Percentiles rank a stretch among this genome's conserved stretches.
phyloP scores from a whole-genome alignment of 1,140 invertebrate genomes.

The Drosophila nigrodunni region DNA sequence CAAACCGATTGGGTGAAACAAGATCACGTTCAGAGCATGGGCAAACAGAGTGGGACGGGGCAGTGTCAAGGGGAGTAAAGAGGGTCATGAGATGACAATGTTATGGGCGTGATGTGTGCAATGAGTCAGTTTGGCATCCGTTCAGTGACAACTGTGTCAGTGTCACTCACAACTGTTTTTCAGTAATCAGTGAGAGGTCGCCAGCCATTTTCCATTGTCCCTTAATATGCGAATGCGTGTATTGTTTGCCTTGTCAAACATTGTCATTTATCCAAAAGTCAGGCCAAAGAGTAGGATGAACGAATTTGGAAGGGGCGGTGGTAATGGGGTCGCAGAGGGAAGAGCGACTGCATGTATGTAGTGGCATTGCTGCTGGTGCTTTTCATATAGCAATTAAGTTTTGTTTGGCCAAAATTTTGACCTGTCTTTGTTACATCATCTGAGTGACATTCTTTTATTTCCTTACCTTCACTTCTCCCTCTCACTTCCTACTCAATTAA shows the following conservation, averaged over 20 bases:
- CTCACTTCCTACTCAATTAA: slow-evolving; percentile 57
- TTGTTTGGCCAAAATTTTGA: slow-evolving; percentile 64
- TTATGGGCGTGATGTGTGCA: slow-evolving; percentile 57
- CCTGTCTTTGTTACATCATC: slow-evolving; percentile 47
- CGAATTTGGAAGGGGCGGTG: not conserved
- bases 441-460: slow-evolving; percentile 4
- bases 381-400: slow-evolving; percentile 79
- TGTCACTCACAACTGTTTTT: slow-evolving; percentile 63
- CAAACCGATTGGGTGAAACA: slow-evolving; percentile 68
- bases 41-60: slow-evolving; percentile 20
- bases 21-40: slow-evolving; percentile 62
- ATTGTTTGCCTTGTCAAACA: slow-evolving; percentile 79
- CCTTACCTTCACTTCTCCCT: not conserved
- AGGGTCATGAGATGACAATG: slow-evolving; percentile 22
- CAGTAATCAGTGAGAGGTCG: slow-evolving; percentile 3
- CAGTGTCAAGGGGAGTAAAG: not conserved
- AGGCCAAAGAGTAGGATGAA: slow-evolving; percentile 3
- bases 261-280: slow-evolving; percentile 74
- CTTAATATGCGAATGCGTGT: slow-evolving; percentile 31
- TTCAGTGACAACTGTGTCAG: slow-evolving; percentile 63
- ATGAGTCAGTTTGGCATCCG: slow-evolving; percentile 30
- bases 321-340: not conserved
- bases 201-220: not conserved
- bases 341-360: not conserved
- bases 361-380: slow-evolving; percentile 17